Conservation (phyloP, 1,140 invertebrate species). For the Aphelenchoides fujianensis region DNA sequence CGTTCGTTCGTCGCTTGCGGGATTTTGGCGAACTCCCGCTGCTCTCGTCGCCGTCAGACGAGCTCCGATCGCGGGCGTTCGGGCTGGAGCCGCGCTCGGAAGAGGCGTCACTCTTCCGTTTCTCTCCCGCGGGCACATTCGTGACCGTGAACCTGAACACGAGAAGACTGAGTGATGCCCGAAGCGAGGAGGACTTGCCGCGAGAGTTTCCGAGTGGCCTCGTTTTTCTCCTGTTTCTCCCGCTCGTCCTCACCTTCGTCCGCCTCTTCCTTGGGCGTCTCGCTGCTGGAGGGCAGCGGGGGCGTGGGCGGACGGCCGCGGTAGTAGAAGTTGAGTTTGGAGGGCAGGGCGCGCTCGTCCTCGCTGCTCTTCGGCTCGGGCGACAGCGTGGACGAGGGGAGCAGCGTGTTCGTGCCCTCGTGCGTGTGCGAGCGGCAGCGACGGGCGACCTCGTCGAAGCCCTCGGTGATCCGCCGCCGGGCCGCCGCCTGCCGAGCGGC, state of each 20-base stretch:
- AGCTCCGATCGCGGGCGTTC: conserved; percentile 31
- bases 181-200: not conserved
- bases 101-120: conserved; percentile 15
- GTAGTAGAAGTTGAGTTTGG: conserved; percentile 4
- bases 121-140: not conserved
- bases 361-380: not conserved
- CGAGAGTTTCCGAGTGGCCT: not conserved
- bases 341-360: not conserved
- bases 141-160: conserved; percentile 14
- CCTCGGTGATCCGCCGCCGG: conserved; percentile 2
- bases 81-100: conserved; percentile 9
- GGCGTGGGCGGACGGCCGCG: not conserved
- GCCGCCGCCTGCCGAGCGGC: conserved; percentile 45
- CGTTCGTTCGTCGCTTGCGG: not conserved
- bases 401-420: not conserved
- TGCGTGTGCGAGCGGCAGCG: not conserved
- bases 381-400: not conserved
- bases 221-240: not conserved
- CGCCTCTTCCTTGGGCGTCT: not conserved
- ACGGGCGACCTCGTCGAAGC: not conserved
- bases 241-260: not conserved
- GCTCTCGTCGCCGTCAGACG: conserved; percentile 19
- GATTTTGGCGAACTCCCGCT: conserved; percentile 10
- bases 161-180: not conserved
- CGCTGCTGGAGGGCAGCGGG: not conserved